Conservation (phyloP, 2,888 invertebrate genomes). For the Epistrophe eligans region DNA sequence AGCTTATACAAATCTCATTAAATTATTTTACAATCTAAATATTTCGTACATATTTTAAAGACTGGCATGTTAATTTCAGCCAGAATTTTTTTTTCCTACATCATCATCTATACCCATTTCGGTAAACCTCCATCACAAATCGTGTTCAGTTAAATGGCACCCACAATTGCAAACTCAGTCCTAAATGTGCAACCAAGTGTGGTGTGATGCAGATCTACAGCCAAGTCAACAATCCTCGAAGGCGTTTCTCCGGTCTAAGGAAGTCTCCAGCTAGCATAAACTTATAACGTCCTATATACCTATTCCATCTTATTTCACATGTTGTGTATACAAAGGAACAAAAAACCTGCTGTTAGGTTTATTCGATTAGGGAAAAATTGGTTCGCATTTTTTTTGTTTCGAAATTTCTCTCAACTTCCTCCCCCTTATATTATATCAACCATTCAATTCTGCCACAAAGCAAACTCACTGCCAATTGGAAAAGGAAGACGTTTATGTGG, state of each 20-base stretch:
- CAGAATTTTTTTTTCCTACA: background rate
- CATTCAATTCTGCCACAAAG: conserved; percentile 32
- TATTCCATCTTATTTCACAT: conserved; percentile 53
- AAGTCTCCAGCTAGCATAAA: conserved; percentile 64
- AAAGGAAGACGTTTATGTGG: conserved; percentile 66
- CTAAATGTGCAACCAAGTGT: conserved; percentile 50
- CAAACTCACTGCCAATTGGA: conserved; percentile 74
- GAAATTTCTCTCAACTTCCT: conserved; percentile 21
- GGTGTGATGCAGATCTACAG: conserved; percentile 45
- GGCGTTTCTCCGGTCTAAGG: conserved; percentile 64
- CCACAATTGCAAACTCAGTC: conserved; percentile 20
- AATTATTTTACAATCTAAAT: too few species aligned
- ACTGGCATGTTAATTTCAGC: too few species aligned
- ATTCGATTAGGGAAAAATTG: conserved; percentile 70
- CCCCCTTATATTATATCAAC: background rate
- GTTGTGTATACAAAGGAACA: background rate
- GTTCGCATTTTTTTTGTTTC: conserved; percentile 36
- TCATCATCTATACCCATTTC: background rate
- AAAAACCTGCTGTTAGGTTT: conserved; percentile 72
- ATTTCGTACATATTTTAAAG: too few species aligned
- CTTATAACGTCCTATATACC: conserved; percentile 25
- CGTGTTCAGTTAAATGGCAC: conserved; percentile 25
- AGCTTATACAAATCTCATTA: too few species aligned
- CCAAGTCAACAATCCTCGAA: conserved; percentile 35
- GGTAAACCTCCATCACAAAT: background rate